Base-by-base conservation (phyloP, 1,140 invertebrate species). In the Hycleus phaleratus region DNA sequence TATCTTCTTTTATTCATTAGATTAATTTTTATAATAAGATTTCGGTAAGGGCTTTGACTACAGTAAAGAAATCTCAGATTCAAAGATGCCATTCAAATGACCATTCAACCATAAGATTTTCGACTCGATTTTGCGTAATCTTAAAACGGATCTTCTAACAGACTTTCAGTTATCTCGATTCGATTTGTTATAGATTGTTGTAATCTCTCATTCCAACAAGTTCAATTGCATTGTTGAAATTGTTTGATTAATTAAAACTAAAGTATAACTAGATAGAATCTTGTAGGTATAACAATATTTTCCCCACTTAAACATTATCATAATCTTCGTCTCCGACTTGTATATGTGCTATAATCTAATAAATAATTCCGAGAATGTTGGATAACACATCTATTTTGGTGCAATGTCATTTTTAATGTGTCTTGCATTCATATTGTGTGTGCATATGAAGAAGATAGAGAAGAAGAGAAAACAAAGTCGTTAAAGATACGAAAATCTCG, bases 61-160 rank as follows among this genome's bases (percentile, higher is more conserved):
- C 32, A 32, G 4, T 7, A 32, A 32, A 4, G 4, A 32, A 32
- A 32, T 32, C 32, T 3, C 32, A 7, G 7, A 5, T 32, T 32
- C 7, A 32, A 32, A 32, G 39, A 52, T 52, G 50, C 38, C 50
- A 52, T 52, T 52, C 50, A 52, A 26, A 52, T 12, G 43, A 40
- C n/a, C 51, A 26, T n/a, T 53, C 25, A 43, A 53, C 51, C 42
- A n/a, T 26, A 12, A 12, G 26, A 18, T 51, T 49, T 38, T 38
- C 4, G 24, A 24, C 24, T 26, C 12, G 47, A 32, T n/a, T 12
- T 49, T 49, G 26, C 26, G 48, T 12, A 45, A 24, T 12, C 43
- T 6, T 24, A 5, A 6, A 11, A 45, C 43, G 43, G 4, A 25
- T 47, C 46, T 4, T 47, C 46, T 26, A 12, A 10, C 46, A 25